Conservation (phyloP, 2,797 vertebrate species). For the Hydrophis major region DNA sequence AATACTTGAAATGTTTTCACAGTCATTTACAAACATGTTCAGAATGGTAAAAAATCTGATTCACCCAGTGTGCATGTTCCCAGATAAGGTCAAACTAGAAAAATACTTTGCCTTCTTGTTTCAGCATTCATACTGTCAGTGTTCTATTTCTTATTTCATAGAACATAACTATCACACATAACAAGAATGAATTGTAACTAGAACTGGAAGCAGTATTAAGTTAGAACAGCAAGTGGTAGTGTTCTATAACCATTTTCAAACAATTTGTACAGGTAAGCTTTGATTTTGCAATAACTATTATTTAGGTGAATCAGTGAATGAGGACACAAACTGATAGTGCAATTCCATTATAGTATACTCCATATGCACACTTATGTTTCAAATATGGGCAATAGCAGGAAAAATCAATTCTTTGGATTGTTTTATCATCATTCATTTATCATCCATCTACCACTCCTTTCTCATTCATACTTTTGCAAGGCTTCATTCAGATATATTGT, state of each 20-base stretch:
- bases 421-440: neutral
- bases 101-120: neutral
- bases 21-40: neutral
- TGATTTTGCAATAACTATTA: neutral
- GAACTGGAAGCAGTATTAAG: neutral
- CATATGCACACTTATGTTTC: neutral
- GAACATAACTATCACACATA: neutral
- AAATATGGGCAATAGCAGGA: neutral
- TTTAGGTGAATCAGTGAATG: neutral
- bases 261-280: neutral
- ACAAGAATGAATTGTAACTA: neutral
- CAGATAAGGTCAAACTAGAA: neutral
- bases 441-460: neutral
- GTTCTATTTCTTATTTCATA: neutral
- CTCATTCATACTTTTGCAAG: neutral
- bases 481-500: neutral
- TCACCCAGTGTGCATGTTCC: neutral
- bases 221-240: neutral
- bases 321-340: neutral
- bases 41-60: neutral
- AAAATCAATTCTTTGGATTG: neutral
- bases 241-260: neutral
- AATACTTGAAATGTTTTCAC: neutral
- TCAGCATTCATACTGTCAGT: neutral
- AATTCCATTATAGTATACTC: neutral